These are phyloP conservation scores for Bathynomus jamesi DNA, from an alignment of 1,140 invertebrate species.

Conservation along the genomic window DNA sequence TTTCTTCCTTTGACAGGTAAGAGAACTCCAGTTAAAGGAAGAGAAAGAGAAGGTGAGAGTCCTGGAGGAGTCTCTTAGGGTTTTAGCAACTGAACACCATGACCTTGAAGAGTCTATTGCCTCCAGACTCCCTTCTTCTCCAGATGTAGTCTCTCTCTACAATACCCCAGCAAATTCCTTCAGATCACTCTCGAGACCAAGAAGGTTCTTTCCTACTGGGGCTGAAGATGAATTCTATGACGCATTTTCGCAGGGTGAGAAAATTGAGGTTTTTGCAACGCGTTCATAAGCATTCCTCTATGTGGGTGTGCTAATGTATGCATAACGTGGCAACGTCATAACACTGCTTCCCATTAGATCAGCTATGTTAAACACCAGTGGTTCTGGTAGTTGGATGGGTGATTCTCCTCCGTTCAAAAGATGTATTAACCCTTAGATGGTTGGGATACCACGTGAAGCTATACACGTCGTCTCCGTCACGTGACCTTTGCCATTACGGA, in stretches of 20 bases:
- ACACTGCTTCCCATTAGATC: too few species aligned
- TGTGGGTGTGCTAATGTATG: too few species aligned
- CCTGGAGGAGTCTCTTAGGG: slow-evolving; percentile 58
- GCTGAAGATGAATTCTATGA: slow-evolving; percentile 61
- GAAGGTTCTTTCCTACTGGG: slow-evolving; percentile 53
- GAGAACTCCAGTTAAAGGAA: slow-evolving; percentile 44
- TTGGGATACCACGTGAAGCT: too few species aligned
- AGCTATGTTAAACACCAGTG: too few species aligned
- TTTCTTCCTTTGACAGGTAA: slow-evolving; percentile 39
- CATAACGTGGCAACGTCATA: too few species aligned
- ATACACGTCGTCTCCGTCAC: too few species aligned
- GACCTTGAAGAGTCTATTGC: slow-evolving; percentile 57
- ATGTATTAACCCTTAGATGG: too few species aligned
- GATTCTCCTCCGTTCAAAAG: too few species aligned
- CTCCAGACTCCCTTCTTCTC: slow-evolving; percentile 38
- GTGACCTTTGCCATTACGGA: too few species aligned
- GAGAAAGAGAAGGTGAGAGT: slow-evolving; percentile 57
- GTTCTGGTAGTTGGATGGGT: too few species aligned
- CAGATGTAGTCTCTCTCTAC: slow-evolving; percentile 31
- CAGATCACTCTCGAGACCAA: slow-evolving; percentile 43
- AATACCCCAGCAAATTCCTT: slow-evolving; percentile 33
- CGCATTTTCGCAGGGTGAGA: slow-evolving; percentile 40
- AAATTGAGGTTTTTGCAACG: slow-evolving; percentile 4
- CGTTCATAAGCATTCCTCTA: too few species aligned
- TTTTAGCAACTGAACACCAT: slow-evolving; percentile 59